These are phyloP conservation scores for Drosophila pandora DNA, from an alignment of 1,140 invertebrate species.

Conservation along the genomic window DNA sequence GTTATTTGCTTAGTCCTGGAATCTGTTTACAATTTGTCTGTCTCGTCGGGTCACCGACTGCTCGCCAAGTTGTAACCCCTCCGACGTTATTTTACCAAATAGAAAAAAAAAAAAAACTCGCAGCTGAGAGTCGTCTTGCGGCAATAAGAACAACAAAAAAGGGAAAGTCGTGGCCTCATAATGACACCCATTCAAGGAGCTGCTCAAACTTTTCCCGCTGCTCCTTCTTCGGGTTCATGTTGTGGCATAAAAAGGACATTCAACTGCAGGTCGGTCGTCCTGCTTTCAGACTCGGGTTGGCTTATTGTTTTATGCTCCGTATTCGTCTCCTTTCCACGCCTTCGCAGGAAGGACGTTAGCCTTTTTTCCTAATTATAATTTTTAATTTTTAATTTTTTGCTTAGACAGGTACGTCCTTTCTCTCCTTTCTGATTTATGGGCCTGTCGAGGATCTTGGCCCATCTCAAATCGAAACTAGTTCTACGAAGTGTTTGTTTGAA, in stretches of 20 bases:
- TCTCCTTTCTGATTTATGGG: conserved; percentile 1
- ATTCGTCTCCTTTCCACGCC: conserved; percentile 10
- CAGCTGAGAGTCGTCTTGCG: conserved; percentile 31
- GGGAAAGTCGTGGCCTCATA: conserved; percentile 52
- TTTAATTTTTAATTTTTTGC: conserved; percentile 18
- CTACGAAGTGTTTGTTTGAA: conserved; percentile 2
- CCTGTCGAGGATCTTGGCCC: conserved; percentile 7
- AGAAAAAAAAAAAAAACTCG: conserved; percentile 28
- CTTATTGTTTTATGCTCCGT: conserved; percentile 32
- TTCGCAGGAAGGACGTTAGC: conserved; percentile 25
- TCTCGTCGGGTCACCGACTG: conserved; percentile 30
- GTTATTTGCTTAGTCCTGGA: conserved; percentile 18
- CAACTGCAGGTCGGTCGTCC: conserved; percentile 60
- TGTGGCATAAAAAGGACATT: conserved; percentile 73
- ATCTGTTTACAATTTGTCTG: conserved; percentile 50
- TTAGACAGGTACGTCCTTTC: neutral
- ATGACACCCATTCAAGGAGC: conserved; percentile 21
- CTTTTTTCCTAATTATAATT: conserved; percentile 49
- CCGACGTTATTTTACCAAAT: conserved; percentile 28
- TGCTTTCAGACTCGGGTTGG: conserved; percentile 6
- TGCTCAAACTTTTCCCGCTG: conserved; percentile 36
- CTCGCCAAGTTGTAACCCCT: conserved; percentile 1
- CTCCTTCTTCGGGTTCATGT: conserved; percentile 35
- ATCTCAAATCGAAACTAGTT: conserved; percentile 21
- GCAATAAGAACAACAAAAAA: conserved; percentile 31